Conservation (phyloP, 2,797 vertebrate genomes). For the Mormyrops attenuatus region DNA sequence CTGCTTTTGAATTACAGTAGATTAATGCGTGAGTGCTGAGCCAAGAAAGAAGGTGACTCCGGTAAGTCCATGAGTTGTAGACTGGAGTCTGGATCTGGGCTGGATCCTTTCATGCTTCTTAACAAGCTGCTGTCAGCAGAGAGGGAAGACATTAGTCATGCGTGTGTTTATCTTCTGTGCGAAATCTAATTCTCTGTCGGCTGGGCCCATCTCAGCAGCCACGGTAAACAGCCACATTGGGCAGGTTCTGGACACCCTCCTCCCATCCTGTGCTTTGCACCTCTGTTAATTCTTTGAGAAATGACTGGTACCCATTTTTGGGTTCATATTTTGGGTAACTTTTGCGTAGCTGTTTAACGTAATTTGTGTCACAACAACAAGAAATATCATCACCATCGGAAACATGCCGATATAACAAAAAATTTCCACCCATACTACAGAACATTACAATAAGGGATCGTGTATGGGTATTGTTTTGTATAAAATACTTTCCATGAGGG, state of each 20-base stretch:
- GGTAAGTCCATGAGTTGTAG: neutral
- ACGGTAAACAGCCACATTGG: neutral
- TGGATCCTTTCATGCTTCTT: neutral
- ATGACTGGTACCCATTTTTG: neutral
- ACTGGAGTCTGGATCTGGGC: neutral
- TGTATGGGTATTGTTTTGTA: neutral
- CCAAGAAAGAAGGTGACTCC: neutral
- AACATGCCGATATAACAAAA: neutral
- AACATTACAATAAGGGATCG: neutral
- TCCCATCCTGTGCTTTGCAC: neutral
- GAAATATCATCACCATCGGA: neutral
- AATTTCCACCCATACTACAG: neutral
- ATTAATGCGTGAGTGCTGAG: neutral
- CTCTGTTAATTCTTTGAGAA: neutral
- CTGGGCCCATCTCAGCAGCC: neutral
- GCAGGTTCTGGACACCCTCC: too few relatives aligned
- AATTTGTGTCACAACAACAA: neutral
- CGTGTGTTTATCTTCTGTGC: conserved; percentile 36
- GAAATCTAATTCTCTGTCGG: conserved; percentile 30
- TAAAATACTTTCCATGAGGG: neutral
- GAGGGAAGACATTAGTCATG: conserved; percentile 19
- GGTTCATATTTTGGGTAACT: neutral
- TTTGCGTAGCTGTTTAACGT: neutral
- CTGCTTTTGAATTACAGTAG: neutral
- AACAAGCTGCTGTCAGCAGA: neutral